phyloP scores from a whole-genome alignment of 2,888 invertebrate genomes.

The Mimumesa dahlbomi region DNA sequence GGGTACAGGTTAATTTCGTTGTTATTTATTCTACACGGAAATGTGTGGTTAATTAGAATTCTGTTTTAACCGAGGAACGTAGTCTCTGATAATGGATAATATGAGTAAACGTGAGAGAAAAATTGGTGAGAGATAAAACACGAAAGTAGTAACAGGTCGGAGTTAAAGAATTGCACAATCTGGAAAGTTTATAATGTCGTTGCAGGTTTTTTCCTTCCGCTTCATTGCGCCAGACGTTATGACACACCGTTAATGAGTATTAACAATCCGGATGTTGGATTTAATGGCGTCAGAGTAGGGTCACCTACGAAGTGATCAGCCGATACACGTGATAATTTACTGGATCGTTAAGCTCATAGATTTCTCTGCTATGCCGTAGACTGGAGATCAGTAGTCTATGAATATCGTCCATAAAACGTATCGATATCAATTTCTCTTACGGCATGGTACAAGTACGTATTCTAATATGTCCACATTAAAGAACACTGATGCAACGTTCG shows the following conservation, averaged over 20 bases:
- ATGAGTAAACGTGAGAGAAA: background rate
- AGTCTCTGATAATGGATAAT: background rate
- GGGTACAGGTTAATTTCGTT: too few species aligned
- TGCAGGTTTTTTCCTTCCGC: conserved; percentile 33
- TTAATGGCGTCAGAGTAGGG: conserved; percentile 36
- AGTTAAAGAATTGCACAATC: conserved; percentile 18
- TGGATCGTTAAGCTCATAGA: conserved; percentile 49
- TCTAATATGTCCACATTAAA: too few species aligned
- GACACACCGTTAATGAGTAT: conserved; percentile 43
- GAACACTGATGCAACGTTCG: too few species aligned
- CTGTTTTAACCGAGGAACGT: too few species aligned
- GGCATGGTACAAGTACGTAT: too few species aligned
- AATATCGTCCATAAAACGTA: conserved; percentile 32
- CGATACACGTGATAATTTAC: conserved; percentile 46
- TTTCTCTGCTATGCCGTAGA: conserved; percentile 30
- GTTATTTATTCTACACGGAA: too few species aligned
- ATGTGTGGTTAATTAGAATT: too few species aligned
- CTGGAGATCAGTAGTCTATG: conserved; percentile 2
- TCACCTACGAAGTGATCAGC: conserved; percentile 18
- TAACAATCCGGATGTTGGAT: conserved; percentile 41
- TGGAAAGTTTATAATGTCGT: conserved; percentile 21
- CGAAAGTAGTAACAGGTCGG: background rate
- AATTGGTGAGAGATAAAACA: background rate
- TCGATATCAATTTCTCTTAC: too few species aligned
- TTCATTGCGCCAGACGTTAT: conserved; percentile 30